Conservation (phyloP, 1,140 invertebrate species). For the Globodera ellingtonae region DNA sequence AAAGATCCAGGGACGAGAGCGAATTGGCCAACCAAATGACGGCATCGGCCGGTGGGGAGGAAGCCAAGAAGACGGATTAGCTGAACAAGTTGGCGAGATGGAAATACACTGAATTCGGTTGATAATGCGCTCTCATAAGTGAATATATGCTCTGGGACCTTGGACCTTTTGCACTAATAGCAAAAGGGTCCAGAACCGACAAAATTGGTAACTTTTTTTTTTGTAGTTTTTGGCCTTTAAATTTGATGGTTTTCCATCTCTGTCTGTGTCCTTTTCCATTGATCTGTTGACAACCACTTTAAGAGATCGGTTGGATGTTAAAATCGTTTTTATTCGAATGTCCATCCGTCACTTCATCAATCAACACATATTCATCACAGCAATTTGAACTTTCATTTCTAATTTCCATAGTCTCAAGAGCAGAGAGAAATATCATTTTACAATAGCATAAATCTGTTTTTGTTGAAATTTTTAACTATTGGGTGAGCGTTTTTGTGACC, state of each 20-base stretch:
- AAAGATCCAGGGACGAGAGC: constrained; percentile 4
- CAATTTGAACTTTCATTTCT: no score
- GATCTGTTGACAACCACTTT: no score
- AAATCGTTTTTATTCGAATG: no score
- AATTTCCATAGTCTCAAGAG: no score
- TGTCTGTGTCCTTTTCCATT: no score
- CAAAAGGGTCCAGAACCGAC: not conserved
- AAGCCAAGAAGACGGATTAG: not conserved
- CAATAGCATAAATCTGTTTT: not conserved
- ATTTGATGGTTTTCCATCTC: no score
- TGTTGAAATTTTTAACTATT: not conserved
- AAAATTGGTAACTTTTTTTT: not conserved
- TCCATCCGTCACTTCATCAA: no score
- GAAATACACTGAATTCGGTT: no score
- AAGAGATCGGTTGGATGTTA: no score
- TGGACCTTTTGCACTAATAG: not conserved
- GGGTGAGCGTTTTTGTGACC: not conserved
- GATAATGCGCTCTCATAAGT: not conserved
- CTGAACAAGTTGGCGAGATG: no score
- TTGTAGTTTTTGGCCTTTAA: not conserved
- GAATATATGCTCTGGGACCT: not conserved
- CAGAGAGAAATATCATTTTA: not conserved
- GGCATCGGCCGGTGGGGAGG: not conserved
- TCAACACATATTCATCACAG: no score
- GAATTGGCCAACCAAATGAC: not conserved